These are phyloP conservation scores for Falco naumanni DNA, from an alignment of 2,797 vertebrate genomes.

Conservation along the genomic window DNA sequence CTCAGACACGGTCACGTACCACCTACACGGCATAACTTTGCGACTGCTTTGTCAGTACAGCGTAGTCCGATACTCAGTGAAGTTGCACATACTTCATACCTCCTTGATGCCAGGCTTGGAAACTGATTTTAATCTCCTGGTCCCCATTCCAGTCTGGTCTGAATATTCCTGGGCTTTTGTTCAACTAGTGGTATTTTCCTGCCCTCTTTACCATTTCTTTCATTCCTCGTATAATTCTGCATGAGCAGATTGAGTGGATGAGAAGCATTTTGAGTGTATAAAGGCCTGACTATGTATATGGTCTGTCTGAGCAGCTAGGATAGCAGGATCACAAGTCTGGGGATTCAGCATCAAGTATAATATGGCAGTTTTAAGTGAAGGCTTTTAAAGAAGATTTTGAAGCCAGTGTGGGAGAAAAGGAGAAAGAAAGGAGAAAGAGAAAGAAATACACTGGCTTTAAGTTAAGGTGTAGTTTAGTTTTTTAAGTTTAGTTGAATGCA, in stretches of 20 bases:
- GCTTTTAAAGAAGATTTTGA: neutral
- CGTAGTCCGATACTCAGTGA: fast-evolving
- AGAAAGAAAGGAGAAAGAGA: neutral
- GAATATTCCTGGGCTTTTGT: neutral
- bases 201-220: neutral
- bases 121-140: neutral
- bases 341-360: neutral
- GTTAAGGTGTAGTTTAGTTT: neutral
- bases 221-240: neutral
- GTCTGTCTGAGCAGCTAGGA: neutral
- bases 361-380: neutral
- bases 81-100: neutral
- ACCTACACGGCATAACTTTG: neutral
- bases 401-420: neutral
- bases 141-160: fast-evolving
- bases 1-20: neutral
- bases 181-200: neutral
- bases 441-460: neutral
- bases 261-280: neutral
- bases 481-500: neutral
- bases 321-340: neutral
- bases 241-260: neutral
- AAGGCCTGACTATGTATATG: neutral
- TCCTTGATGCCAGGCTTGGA: neutral
- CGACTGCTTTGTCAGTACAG: neutral